Conservation (phyloP, 2,888 invertebrate genomes). For the Eutolmus rufibarbis region DNA sequence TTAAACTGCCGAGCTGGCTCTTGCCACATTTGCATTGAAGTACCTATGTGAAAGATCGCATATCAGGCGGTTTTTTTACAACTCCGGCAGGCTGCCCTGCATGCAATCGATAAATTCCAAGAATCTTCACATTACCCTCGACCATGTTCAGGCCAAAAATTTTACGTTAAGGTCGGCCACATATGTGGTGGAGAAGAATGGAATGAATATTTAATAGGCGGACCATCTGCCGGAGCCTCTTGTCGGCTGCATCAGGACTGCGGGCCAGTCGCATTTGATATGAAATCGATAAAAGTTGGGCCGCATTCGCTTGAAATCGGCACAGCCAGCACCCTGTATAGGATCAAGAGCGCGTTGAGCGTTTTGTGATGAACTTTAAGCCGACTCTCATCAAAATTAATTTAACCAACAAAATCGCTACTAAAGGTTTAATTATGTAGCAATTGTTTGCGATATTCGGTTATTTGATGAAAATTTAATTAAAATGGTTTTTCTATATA, state of each 20-base stretch:
- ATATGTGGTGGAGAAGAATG: constrained; percentile 42
- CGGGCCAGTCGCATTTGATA: constrained; percentile 1
- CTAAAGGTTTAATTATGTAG: constrained; percentile 45
- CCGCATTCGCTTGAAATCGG: background rate
- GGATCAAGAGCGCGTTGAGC: background rate
- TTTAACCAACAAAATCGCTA: constrained; percentile 39
- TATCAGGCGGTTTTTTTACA: background rate
- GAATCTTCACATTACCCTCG: background rate
- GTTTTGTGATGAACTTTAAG: constrained; percentile 26
- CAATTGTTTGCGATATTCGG: constrained; percentile 29
- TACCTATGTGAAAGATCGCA: background rate
- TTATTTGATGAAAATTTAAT: constrained; percentile 6
- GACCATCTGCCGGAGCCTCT: constrained; percentile 39
- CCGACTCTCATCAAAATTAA: constrained; percentile 33
- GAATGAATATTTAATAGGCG: constrained; percentile 45
- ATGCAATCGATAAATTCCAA: background rate
- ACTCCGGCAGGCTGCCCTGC: background rate
- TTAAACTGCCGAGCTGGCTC: background rate
- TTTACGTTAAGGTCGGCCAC: constrained; percentile 30
- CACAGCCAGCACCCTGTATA: background rate
- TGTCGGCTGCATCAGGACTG: constrained; percentile 9
- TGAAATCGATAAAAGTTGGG: constrained; percentile 30
- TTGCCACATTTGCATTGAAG: background rate
- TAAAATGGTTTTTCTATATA: background rate
- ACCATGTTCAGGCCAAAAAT: background rate